Evolutionary conservation across 2,888 invertebrate species (phyloP).

Genomic region (Scrobipalpa atriplicella): DNA sequence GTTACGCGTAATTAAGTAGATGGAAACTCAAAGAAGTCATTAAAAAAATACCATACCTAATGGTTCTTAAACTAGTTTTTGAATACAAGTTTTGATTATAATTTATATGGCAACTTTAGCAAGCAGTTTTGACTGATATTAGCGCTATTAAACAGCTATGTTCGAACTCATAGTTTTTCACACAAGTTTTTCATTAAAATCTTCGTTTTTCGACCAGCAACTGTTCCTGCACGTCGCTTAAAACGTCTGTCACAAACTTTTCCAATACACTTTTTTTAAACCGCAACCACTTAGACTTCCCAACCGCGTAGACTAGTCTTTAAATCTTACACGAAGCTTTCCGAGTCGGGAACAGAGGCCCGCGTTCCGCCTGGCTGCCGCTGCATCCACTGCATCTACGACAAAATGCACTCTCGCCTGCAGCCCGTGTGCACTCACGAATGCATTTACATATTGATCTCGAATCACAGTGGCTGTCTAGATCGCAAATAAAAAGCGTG

Average conservation of each 20-base stretch:
- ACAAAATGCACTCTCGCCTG: constrained; percentile 75
- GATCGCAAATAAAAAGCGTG: constrained; percentile 59
- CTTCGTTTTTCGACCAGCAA: background rate
- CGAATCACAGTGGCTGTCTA: constrained; percentile 64
- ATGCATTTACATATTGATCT: constrained; percentile 79
- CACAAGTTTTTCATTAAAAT: too few relatives aligned
- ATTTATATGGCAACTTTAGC: too few relatives aligned
- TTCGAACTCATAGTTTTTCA: too few relatives aligned
- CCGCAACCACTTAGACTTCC: constrained; percentile 19
- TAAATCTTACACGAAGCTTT: constrained; percentile 43
- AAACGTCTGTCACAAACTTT: background rate
- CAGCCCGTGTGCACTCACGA: constrained; percentile 61
- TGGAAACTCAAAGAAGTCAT: too few relatives aligned
- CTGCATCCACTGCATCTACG: constrained; percentile 59
- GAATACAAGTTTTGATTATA: too few relatives aligned
- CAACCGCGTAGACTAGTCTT: constrained; percentile 16
- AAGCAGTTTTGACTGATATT: too few relatives aligned
- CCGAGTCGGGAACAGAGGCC: constrained; percentile 60
- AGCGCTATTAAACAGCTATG: too few relatives aligned
- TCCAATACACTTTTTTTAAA: constrained; percentile 21
- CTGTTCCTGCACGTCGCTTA: background rate
- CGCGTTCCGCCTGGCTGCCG: constrained; percentile 53
- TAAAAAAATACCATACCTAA: too few relatives aligned
- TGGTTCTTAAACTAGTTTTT: too few relatives aligned
- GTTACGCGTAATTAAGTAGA: background rate